These are phyloP conservation scores for Tiaroga cobitis DNA, from an alignment of 2,797 vertebrate genomes.

Conservation along the genomic window DNA sequence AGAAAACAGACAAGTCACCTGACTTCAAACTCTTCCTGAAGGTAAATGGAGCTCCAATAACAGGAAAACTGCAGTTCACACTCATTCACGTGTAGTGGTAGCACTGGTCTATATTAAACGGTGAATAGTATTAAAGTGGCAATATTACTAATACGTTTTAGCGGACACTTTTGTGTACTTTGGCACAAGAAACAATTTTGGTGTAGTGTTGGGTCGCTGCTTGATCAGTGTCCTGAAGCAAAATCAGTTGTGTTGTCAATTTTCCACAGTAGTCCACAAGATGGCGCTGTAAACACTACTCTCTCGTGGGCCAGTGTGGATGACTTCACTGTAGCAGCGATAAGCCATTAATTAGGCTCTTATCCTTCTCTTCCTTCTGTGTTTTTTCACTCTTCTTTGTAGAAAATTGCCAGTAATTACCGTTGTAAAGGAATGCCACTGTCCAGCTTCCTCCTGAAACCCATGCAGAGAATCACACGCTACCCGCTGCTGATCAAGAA, in stretches of 20 bases:
- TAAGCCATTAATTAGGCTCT: constrained; percentile 1
- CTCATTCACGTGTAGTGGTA: not conserved
- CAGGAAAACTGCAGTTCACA: no score
- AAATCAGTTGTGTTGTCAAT: not conserved
- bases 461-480: constrained; percentile 98
- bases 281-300: not conserved
- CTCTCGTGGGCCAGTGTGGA: not conserved
- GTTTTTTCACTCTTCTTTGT: constrained; percentile 37
- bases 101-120: not conserved
- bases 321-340: not conserved
- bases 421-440: constrained; percentile 98
- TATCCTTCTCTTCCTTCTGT: not conserved
- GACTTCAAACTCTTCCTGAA: constrained; percentile 96
- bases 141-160: not conserved
- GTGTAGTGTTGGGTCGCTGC: not conserved
- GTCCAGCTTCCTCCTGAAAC: constrained; percentile 96
- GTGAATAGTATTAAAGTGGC: not conserved
- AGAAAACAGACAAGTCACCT: constrained; percentile 85
- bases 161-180: not conserved
- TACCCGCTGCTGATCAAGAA: constrained; percentile 97
- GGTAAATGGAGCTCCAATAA: constrained; percentile 70
- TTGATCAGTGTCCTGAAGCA: not conserved
- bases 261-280: constrained; percentile 4
- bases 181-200: not conserved
- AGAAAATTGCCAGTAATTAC: constrained; percentile 93